Conservation (phyloP, 2,888 invertebrate genomes). For the Hetaerina titia region DNA sequence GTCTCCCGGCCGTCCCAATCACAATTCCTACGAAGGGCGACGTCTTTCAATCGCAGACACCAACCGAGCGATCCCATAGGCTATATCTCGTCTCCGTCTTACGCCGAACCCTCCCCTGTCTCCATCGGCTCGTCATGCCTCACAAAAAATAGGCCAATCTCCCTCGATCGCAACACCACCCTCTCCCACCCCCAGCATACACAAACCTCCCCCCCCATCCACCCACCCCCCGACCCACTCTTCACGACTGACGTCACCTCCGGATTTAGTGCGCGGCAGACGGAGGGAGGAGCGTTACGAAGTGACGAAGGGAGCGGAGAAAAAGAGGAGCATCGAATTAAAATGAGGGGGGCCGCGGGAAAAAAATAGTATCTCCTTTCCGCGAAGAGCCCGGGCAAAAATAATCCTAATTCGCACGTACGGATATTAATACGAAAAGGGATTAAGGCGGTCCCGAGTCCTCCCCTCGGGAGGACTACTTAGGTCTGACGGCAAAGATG, state of each 20-base stretch:
- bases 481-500: background rate
- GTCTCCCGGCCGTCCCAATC: too few relatives aligned
- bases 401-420: background rate
- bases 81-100: too few relatives aligned
- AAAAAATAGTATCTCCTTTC: background rate
- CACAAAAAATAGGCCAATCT: background rate
- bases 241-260: background rate
- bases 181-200: background rate
- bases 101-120: too few relatives aligned
- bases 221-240: background rate
- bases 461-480: background rate
- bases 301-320: background rate
- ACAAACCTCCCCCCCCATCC: background rate
- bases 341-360: background rate
- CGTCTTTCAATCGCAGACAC: too few relatives aligned
- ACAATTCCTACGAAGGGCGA: too few relatives aligned
- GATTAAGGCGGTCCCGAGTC: background rate
- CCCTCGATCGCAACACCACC: background rate
- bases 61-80: too few relatives aligned
- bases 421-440: background rate
- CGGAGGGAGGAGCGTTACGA: background rate
- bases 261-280: slow-evolving; percentile 20
- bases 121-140: too few relatives aligned
- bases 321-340: background rate
- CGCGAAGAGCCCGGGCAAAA: background rate